These are phyloP conservation scores for Aleiodes sp. DNA, from an alignment of 1,140 invertebrate species.

Conservation along the genomic window DNA sequence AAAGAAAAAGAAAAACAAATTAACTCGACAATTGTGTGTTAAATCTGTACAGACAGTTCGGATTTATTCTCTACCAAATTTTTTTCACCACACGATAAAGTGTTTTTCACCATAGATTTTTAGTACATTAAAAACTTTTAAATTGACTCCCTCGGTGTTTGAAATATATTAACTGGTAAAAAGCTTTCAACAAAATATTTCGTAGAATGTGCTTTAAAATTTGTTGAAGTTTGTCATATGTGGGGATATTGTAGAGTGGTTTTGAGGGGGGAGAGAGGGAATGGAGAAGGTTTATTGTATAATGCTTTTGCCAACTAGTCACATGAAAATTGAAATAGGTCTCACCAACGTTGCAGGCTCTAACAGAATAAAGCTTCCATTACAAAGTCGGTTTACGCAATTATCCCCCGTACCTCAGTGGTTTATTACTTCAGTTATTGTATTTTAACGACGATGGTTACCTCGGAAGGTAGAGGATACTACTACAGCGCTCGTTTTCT, in stretches of 20 bases:
- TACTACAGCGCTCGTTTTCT: conserved; percentile 2
- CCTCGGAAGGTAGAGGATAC: background rate
- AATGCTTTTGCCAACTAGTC: conserved; percentile 16
- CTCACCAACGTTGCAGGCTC: conserved; percentile 30
- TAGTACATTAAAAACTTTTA: background rate
- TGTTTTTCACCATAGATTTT: too few species aligned
- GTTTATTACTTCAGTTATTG: conserved; percentile 37
- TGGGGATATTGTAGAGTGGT: background rate
- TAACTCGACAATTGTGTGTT: too few species aligned
- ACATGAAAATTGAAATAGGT: conserved; percentile 3
- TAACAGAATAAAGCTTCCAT: conserved; percentile 38
- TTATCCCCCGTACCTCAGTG: conserved; percentile 40
- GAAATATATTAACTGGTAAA: background rate
- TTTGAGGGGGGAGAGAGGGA: too few species aligned
- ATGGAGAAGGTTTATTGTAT: background rate
- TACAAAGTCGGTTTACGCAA: conserved; percentile 44
- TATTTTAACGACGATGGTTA: conserved; percentile 38
- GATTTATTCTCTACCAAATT: background rate
- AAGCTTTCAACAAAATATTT: background rate
- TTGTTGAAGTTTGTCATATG: background rate
- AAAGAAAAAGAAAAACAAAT: background rate
- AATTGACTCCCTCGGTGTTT: background rate
- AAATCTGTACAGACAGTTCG: too few species aligned
- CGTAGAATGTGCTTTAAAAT: background rate
- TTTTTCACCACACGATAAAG: too few species aligned